These are phyloP conservation scores for Mycalesis mineus DNA, from an alignment of 2,888 invertebrate species.

Conservation along the genomic window DNA sequence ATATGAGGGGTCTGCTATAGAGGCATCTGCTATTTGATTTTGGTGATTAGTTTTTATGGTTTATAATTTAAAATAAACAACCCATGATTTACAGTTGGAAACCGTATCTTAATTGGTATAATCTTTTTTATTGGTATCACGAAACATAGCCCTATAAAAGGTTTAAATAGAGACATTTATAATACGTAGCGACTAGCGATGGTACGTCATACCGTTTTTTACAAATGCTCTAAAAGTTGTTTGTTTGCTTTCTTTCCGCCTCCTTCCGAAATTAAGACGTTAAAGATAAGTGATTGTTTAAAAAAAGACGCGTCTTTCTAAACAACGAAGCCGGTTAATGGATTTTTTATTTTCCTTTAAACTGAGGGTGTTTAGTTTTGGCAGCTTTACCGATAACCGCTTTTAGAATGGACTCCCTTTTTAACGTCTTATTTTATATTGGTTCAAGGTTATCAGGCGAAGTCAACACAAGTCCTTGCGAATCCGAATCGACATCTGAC, in stretches of 20 bases:
- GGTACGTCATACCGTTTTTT: slow-evolving; percentile 17
- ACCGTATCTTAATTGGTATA: slow-evolving; percentile 51
- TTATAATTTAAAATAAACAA: slow-evolving; percentile 56
- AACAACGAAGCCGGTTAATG: slow-evolving; percentile 44
- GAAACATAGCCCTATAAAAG: slow-evolving; percentile 12
- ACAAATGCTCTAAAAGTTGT: slow-evolving; percentile 24
- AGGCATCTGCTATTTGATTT: slow-evolving; percentile 56
- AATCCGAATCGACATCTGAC: slow-evolving; percentile 80
- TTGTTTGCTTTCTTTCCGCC: slow-evolving; percentile 36
- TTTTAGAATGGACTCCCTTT: not conserved
- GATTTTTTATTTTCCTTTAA: slow-evolving; percentile 44
- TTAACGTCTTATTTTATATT: not conserved
- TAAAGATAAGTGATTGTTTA: slow-evolving; percentile 43
- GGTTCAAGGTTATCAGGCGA: slow-evolving; percentile 61
- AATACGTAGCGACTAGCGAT: slow-evolving; percentile 3
- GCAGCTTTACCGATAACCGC: slow-evolving; percentile 18
- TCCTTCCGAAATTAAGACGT: slow-evolving; percentile 54
- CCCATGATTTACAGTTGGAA: slow-evolving; percentile 49
- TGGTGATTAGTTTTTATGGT: slow-evolving; percentile 61
- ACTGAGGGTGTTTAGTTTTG: slow-evolving; percentile 36
- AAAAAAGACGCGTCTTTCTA: slow-evolving; percentile 41
- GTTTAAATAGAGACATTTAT: slow-evolving; percentile 23
- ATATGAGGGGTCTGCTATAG: slow-evolving; percentile 45
- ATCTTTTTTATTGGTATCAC: slow-evolving; percentile 42
- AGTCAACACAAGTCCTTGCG: slow-evolving; percentile 77